Evolutionary conservation across 2,797 vertebrate genomes (phyloP), one percentile per base, ranked within the genome.

Genomic region (Sebastes steindachneri): DNA sequence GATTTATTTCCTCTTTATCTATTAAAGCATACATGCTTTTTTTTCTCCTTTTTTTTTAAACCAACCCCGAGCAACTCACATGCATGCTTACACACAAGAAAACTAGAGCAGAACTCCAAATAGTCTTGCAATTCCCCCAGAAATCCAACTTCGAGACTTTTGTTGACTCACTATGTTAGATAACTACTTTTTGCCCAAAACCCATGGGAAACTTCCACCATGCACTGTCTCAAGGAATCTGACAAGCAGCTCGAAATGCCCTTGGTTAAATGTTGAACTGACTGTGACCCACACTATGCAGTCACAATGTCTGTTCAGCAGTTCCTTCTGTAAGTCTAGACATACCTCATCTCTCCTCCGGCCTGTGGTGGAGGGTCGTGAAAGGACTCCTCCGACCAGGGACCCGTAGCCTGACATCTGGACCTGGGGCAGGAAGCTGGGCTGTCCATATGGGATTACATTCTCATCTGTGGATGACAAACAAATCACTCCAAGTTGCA

Each of bases 371-470:
- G 97, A 97, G 28, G 96, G 94, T 19, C 90, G 93, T 21, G 96
- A 96, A 2, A 97, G 97, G 65, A 89, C 89, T 75, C 96, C 96
- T 90, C 96, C 96, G 0, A 96, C 95, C 0, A 97, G 97, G 77
- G 97, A 98, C 67, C 96, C 96, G 64, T 95, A 96, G 79, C 94
- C 95, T 1, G 96, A 90, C 76, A 94, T 93, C 83, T 97, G 97
- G 85, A 95, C 92, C 17, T 93, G 91, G 68, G 96, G 90, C 71
- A 95, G 89, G 85, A 96, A 92, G 85, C 92, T 92, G 25, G 97
- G 89, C 88, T 96, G 96, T 89, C 94, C 88, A 5, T 95, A 96
- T 0, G 94, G 95, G 85, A 93, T 77, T 88, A 95, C 92, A 86
- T 96, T 94, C 85, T 96, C 96, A 37, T 97, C 97, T 97, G 95